Base-by-base conservation (phyloP, 2,113 vertebrate genomes). In the Plotosus lineatus region DNA sequence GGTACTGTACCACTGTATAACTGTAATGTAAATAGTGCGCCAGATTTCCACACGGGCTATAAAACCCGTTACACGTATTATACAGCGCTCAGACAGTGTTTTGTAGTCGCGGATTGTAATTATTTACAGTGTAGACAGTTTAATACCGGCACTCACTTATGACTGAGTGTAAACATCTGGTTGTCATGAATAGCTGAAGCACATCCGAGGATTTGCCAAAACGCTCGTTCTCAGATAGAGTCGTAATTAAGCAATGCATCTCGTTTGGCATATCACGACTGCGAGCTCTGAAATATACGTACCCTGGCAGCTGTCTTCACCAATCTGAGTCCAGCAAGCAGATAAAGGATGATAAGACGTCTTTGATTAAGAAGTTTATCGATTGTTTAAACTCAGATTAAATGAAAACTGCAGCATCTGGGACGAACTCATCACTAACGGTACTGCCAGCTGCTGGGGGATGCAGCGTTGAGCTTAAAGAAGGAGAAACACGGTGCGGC, bases 221-320 rank as follows among this genome's bases (percentile, higher is more conserved):
- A 78, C 2, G 33, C 50, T 65, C 42, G 61, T 36, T 12, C 61
- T 66, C 33, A 78, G 46, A 78, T 51, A 4, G 48, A 31, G 23
- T 56, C 73, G 2, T 58, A 78, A 71, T 69, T 42, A 68, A 68
- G 61, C 77, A 44, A 77, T 65, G 42, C 21, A n/a, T 46, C 58
- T 65, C 28, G 6, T 73, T 63, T 63, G 56, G 58, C 55, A 48
- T 21, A 33, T 33, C 28, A 63, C n/a, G 28, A 63, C 44, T 77
- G 28, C 46, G 11, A 36, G 58, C n/a, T 21, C 40, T 46, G 53
- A 78, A 72, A 63, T 63, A 21, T 51, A 11, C 26, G 17, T 33
- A 23, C 55, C 17, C 55, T 2, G 6, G 38, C 28, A 66, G 31
- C 44, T 78, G 76, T 51, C 3, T 63, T 51, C 42, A 36, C 44